phyloP scores from a whole-genome alignment of 2,888 invertebrate species.

The Aphrophora alni region DNA sequence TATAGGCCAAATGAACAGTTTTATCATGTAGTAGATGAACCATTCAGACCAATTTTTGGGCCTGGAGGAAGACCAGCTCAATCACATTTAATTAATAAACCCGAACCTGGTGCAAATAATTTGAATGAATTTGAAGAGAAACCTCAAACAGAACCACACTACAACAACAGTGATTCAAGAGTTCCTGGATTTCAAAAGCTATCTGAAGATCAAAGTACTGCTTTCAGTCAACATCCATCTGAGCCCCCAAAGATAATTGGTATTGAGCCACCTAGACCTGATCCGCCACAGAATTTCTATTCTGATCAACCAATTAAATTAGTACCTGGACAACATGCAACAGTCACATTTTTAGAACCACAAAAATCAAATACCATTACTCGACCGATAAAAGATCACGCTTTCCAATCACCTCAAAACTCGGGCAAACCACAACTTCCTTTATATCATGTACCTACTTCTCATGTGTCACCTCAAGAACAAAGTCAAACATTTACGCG shows the following conservation, averaged over 20 bases:
- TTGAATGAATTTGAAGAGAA: neutral
- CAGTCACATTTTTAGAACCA: constrained; percentile 19
- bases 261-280: constrained; percentile 37
- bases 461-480: constrained; percentile 8
- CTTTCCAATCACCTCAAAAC: constrained; percentile 27
- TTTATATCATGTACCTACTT: neutral
- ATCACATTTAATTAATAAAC: constrained; percentile 12
- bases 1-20: constrained; percentile 24
- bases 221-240: constrained; percentile 22
- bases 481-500: constrained; percentile 18
- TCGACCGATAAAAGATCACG: neutral
- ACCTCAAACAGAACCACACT: neutral
- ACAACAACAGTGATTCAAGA: neutral
- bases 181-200: constrained; percentile 29
- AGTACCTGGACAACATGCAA: constrained; percentile 16
- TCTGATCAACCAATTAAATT: constrained; percentile 31
- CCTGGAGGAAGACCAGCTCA: constrained; percentile 41
- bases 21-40: constrained; percentile 45
- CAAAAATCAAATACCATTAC: neutral
- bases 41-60: constrained; percentile 51
- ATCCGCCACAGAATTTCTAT: constrained; percentile 33
- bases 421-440: neutral
- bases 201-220: constrained; percentile 27
- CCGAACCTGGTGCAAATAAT: neutral
- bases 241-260: constrained; percentile 15